Evolutionary conservation across 2,888 invertebrate species (phyloP), one percentile per base, ranked within the genome.

Genomic region (Sinotaia quadrata): DNA sequence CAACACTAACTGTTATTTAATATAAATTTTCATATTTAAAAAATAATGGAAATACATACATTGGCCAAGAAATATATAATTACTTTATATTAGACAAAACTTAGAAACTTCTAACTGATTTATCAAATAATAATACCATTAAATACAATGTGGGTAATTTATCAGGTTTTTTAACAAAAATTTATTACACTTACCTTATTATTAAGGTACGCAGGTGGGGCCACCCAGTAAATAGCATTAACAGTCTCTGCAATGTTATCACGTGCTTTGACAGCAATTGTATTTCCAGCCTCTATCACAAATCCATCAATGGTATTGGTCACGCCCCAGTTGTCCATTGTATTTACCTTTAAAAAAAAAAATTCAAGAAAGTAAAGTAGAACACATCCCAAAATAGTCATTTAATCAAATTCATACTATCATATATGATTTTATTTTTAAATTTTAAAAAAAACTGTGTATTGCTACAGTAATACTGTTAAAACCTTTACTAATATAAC

Each of bases 201-300:
- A n/a, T 94, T 94, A 0, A 94, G 89, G 84, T 93, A 95, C 33
- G 90, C 89, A 0, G 89, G 84, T 0, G 96, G 95, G 0, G 94
- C 94, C 0, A 92, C 90, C 87, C 96, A 94, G 89, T 95, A 96
- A 85, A 47, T 90, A 29, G 84, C 77, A 8, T 77, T 68, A 15
- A 75, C 72, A 5, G 75, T 67, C 62, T 81, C 76, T 5, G 71
- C 67, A 27, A 78, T 78, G 44, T 76, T 78, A 47, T 80, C 73
- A 18, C 72, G 37, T 33, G 76, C 70, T 44, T 81, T 78, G 24
- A 81, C 78, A 33, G 80, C 80, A 27, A 84, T 78, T 10, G 75
- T 77, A 12, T 69, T 70, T 3, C 80, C 81, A 5, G 75, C 75
- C 29, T 81, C 78, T 21, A 78, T 67, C 4, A 85, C 70, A 44